Evolutionary conservation across 2,888 invertebrate genomes (phyloP).

Genomic region (Mechanitis messenoides): DNA sequence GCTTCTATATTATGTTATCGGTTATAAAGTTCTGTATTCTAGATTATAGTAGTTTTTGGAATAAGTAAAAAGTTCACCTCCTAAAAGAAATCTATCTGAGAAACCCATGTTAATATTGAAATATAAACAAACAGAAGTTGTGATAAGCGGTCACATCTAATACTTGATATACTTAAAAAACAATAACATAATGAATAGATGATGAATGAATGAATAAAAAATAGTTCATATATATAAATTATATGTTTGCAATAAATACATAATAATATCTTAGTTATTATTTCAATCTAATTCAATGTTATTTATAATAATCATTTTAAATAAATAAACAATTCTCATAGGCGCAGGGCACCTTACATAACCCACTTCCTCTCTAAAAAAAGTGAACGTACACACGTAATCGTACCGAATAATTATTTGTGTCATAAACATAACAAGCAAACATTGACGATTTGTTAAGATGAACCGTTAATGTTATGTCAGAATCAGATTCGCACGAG

Average conservation of each 20-base stretch:
- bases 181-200: no score
- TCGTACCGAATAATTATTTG: slow-evolving; percentile 42
- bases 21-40: no score
- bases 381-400: slow-evolving; percentile 70
- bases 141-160: no score
- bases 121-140: no score
- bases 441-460: slow-evolving; percentile 38
- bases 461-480: slow-evolving; percentile 30
- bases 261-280: not conserved
- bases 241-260: not conserved
- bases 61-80: no score
- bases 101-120: no score
- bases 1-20: no score
- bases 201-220: no score
- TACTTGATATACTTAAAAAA: no score
- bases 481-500: not conserved
- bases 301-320: not conserved
- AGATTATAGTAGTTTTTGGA: no score
- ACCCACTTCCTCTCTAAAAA: slow-evolving; percentile 46
- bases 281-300: not conserved
- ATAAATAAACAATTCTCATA: slow-evolving; percentile 1
- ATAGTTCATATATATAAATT: no score
- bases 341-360: slow-evolving; percentile 23
- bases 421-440: slow-evolving; percentile 45
- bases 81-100: no score